Evolutionary conservation across 2,113 vertebrate species (phyloP).

Genomic region (Vireo altiloquus): DNA sequence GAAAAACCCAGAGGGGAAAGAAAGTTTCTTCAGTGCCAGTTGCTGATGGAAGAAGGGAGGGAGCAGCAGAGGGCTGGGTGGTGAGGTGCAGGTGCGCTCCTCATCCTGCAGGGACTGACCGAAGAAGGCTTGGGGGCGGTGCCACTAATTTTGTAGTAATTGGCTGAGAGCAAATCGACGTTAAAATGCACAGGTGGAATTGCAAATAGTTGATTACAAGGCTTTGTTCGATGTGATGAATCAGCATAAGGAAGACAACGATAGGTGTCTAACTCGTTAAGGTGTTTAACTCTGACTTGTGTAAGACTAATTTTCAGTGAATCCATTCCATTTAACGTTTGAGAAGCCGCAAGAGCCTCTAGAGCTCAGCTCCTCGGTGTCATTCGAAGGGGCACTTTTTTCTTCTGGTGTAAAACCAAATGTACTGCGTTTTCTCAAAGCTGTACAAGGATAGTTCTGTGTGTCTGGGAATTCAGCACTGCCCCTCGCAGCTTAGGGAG

Average conservation of each 20-base stretch:
- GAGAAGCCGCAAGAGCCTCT: not conserved
- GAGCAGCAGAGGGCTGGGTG: not conserved
- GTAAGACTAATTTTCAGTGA: not conserved
- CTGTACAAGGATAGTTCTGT: accelerated
- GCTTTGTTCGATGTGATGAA: not conserved
- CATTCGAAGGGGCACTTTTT: not conserved
- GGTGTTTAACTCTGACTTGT: not conserved
- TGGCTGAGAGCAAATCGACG: not conserved
- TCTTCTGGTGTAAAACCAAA: not conserved
- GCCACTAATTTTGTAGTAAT: not conserved
- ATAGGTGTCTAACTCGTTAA: not conserved
- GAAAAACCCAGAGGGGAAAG: not conserved
- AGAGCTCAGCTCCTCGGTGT: not conserved
- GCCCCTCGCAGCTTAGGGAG: not conserved
- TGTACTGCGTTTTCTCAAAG: not conserved
- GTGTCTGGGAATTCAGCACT: not conserved
- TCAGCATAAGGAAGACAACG: not conserved
- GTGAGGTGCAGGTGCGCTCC: not conserved
- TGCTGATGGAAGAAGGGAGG: not conserved
- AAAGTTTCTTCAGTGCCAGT: not conserved
- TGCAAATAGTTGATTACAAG: not conserved
- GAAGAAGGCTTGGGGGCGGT: not conserved
- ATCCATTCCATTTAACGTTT: not conserved
- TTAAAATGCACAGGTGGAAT: not conserved
- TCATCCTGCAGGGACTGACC: not conserved